Base-by-base conservation (phyloP, 2,888 invertebrate genomes). In the Diachrysia chrysitis region DNA sequence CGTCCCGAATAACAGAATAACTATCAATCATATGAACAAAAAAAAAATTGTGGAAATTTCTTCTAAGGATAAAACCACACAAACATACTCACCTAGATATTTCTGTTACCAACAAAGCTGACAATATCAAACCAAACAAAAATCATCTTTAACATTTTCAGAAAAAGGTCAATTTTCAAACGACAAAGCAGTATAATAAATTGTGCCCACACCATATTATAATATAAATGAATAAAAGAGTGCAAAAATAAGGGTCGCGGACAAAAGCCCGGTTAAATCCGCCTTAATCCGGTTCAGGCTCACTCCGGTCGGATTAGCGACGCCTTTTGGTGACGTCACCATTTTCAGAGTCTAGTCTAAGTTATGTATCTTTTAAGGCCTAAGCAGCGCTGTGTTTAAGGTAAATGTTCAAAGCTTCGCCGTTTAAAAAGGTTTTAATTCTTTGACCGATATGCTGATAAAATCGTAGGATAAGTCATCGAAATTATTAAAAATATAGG, bases 291-390 rank as follows among this genome's bases (percentile, higher is more conserved):
- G 21, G 19, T 6, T 42, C 42, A 42, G 42, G n/a, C 66, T 72
- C 74, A 71, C 79, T 78, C 60, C 14, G 21, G 19, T 4, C 29
- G 66, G 79, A 76, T 79, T 76, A 81, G 73, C 61, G 63, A 46
- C 66, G 69, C 76, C 76, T 82, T 73, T 73, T 66, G 68, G 29
- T 51, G 66, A 65, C 57, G 53, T 53, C 55, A 53, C 46, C 17
- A 51, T 60, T 64, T 58, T 46, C 58, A 42, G 21, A 60, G 51
- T 42, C 53, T 32, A 37, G 51, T 57, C 64, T 42, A 57, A 56
- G 58, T 70, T 70, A 55, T 35, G n/a, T n/a, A 21, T 53, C 23
- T 7, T 42, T 42, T 42, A 42, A 42, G 42, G 42, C 42, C 42
- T 42, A 42, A 42, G 42, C n/a, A 42, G 42, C 6, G 42, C 6